Conservation (phyloP, 2,113 vertebrate species). For the Brevimyrus niger region DNA sequence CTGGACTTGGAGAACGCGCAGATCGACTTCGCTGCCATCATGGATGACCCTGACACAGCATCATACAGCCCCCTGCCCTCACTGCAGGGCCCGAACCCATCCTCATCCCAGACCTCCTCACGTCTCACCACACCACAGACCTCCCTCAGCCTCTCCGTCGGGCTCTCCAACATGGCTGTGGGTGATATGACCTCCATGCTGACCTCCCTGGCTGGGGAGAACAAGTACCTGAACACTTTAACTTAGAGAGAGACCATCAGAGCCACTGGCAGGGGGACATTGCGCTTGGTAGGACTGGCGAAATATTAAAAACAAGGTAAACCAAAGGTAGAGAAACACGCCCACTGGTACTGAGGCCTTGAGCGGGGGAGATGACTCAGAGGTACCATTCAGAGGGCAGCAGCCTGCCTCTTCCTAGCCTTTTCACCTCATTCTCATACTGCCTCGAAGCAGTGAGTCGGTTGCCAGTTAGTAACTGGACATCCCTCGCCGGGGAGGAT, state of each 20-base stretch:
- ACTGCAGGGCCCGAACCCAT: constrained; percentile 44
- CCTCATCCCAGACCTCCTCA: constrained; percentile 62
- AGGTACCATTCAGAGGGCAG: background rate
- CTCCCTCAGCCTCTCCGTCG: constrained; percentile 51
- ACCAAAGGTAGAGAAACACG: constrained; percentile 48
- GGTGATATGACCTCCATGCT: constrained; percentile 94
- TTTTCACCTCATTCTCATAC: background rate
- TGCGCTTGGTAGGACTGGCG: background rate
- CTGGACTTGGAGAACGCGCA: constrained; percentile 92
- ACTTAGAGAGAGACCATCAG: constrained; percentile 53
- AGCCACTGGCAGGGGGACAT: background rate
- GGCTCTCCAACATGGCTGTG: constrained; percentile 89
- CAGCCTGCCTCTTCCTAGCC: background rate
- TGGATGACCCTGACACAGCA: constrained; percentile 77
- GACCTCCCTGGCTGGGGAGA: constrained; percentile 84
- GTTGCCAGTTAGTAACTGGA: constrained; percentile 33
- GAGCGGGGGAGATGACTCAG: background rate
- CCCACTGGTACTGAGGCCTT: background rate
- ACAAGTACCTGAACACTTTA: constrained; percentile 85
- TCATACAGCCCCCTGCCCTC: constrained; percentile 59
- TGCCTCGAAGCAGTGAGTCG: constrained; percentile 17
- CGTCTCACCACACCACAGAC: constrained; percentile 62
- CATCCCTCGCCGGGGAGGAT: constrained; percentile 42
- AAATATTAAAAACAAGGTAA: constrained; percentile 25
- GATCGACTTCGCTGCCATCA: constrained; percentile 92